A percentile compares a stretch with the other conserved stretches of the same genome.
Conservation (phyloP, 1,140 invertebrate genomes). For the Diabrotica undecimpunctata region DNA sequence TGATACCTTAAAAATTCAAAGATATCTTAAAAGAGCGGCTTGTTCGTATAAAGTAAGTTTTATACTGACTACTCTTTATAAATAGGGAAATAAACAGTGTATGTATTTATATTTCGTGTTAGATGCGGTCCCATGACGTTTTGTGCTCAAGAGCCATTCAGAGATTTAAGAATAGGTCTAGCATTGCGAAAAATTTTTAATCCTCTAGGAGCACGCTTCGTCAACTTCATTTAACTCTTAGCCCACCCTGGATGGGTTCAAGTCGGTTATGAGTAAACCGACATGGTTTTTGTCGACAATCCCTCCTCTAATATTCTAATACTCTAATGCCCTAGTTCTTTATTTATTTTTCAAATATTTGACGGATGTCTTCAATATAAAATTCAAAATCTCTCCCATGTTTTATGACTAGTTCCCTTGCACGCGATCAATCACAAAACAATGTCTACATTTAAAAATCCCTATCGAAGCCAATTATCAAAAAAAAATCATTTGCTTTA, state of each 20-base stretch:
- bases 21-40: too few species aligned
- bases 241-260: constrained; percentile 18
- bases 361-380: too few species aligned
- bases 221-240: constrained; percentile 22
- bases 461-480: too few species aligned
- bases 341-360: neutral
- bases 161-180: constrained; percentile 18
- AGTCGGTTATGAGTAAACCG: constrained; percentile 16
- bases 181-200: constrained; percentile 20
- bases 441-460: too few species aligned
- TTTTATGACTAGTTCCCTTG: too few species aligned
- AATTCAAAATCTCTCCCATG: too few species aligned
- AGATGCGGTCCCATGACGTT: constrained; percentile 18
- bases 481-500: too few species aligned
- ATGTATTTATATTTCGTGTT: constrained; percentile 22
- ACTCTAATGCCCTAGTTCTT: neutral
- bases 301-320: constrained; percentile 7
- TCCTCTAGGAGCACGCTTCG: constrained; percentile 19
- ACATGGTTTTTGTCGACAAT: constrained; percentile 11
- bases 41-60: too few species aligned
- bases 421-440: too few species aligned
- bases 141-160: constrained; percentile 6
- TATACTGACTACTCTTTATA: too few species aligned
- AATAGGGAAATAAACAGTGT: neutral
- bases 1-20: too few species aligned